Conservation (phyloP, 2,797 vertebrate genomes). For the Odontamblyopus rebecca region DNA sequence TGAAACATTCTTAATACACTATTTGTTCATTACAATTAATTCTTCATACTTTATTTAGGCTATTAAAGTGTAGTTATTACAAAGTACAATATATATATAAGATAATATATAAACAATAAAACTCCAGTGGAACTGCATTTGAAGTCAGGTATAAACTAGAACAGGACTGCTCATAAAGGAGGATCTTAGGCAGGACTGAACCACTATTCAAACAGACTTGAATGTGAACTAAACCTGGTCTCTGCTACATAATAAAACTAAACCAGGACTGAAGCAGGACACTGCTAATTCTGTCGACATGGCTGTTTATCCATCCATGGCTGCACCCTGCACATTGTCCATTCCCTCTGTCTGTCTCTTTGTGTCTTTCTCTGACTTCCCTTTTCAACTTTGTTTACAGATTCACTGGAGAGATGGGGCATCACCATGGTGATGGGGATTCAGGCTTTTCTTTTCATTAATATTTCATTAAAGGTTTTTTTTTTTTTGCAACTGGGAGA, state of each 20-base stretch:
- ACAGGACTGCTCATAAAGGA: not conserved
- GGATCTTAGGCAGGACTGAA: not conserved
- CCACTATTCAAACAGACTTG: not conserved
- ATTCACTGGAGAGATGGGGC: slow-evolving; percentile 36
- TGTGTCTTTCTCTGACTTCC: slow-evolving; percentile 14
- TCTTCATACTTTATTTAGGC: too few relatives aligned
- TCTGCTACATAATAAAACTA: not conserved
- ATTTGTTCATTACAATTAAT: too few relatives aligned
- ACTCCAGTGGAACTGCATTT: not conserved
- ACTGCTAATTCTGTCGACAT: slow-evolving; percentile 10
- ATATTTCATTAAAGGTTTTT: slow-evolving; percentile 65
- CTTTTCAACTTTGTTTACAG: slow-evolving; percentile 39
- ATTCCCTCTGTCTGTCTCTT: slow-evolving; percentile 20
- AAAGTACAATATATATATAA: too few relatives aligned
- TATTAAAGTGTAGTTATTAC: too few relatives aligned
- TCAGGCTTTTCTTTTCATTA: slow-evolving; percentile 60
- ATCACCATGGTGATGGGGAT: slow-evolving; percentile 59
- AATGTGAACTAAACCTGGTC: not conserved
- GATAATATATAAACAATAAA: not conserved
- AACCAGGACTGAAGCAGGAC: not conserved
- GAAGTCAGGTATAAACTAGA: not conserved
- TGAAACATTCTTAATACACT: too few relatives aligned
- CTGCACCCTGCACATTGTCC: slow-evolving; percentile 14
- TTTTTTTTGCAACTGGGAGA: slow-evolving; percentile 25
- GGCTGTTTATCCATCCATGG: slow-evolving; percentile 15